Evolutionary conservation across 2,888 invertebrate species (phyloP).

Genomic region (Allacma fusca): DNA sequence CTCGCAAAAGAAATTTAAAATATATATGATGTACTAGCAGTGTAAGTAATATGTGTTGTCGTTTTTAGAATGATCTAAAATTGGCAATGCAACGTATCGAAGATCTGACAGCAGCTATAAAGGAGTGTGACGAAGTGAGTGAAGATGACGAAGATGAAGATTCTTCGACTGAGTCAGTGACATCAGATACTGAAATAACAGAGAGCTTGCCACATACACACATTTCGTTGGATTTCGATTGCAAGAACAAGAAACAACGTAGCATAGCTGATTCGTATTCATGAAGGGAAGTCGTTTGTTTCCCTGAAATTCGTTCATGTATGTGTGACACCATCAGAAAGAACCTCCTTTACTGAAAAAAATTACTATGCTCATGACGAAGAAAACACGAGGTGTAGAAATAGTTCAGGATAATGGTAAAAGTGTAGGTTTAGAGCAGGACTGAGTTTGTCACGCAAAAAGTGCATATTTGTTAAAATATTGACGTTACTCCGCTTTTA

Average conservation of each 20-base stretch:
- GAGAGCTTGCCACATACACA: slow-evolving; percentile 40
- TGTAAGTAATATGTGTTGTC: not conserved
- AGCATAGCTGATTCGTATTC: slow-evolving; percentile 27
- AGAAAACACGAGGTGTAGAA: too few species aligned
- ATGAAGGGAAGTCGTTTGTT: not conserved
- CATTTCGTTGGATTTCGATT: slow-evolving; percentile 37
- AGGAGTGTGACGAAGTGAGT: slow-evolving; percentile 71
- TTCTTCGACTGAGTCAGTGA: slow-evolving; percentile 59
- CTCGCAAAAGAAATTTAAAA: too few species aligned
- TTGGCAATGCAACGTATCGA: slow-evolving; percentile 88
- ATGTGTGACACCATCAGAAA: not conserved
- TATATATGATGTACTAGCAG: not conserved
- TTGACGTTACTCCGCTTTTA: not conserved
- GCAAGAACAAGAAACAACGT: slow-evolving; percentile 11
- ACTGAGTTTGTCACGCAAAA: too few species aligned
- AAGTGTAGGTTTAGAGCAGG: too few species aligned
- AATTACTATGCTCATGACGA: too few species aligned
- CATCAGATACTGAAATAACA: slow-evolving; percentile 56
- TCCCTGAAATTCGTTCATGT: not conserved
- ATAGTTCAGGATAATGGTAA: too few species aligned
- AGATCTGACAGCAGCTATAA: slow-evolving; percentile 90
- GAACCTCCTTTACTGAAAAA: not conserved
- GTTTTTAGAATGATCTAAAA: slow-evolving; percentile 72
- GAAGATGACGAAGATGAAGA: slow-evolving; percentile 61
- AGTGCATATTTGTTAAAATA: not conserved